These are phyloP conservation scores for Falco peregrinus DNA, from an alignment of 2,797 vertebrate species.

Conservation along the genomic window DNA sequence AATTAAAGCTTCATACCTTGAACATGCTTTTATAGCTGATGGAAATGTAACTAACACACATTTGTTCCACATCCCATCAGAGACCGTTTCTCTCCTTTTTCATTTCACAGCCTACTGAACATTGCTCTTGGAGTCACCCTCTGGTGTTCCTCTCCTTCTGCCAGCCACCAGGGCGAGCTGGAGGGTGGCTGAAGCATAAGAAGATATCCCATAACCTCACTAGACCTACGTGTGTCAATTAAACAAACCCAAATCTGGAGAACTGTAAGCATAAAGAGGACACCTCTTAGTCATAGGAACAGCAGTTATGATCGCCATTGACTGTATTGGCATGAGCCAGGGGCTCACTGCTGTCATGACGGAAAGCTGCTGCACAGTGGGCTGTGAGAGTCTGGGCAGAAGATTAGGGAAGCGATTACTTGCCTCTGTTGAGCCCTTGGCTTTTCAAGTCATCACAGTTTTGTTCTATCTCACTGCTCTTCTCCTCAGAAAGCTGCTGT, in stretches of 20 bases:
- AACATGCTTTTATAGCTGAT: neutral
- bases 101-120: neutral
- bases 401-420: neutral
- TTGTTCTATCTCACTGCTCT: neutral
- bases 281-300: neutral
- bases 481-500: neutral
- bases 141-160: neutral
- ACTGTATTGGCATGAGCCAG: neutral
- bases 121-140: neutral
- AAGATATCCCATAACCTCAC: neutral
- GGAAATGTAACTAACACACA: neutral
- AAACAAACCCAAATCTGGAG: neutral
- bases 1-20: neutral
- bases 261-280: neutral
- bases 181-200: neutral
- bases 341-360: rapidly evolving
- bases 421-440: neutral
- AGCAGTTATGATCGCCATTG: neutral
- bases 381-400: neutral
- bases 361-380: neutral
- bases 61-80: neutral
- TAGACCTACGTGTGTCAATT: rapidly evolving
- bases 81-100: neutral
- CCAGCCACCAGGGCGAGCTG: neutral
- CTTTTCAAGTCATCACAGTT: neutral